Evolutionary conservation across 2,113 vertebrate genomes (phyloP).

Genomic region (Menura novaehollandiae): DNA sequence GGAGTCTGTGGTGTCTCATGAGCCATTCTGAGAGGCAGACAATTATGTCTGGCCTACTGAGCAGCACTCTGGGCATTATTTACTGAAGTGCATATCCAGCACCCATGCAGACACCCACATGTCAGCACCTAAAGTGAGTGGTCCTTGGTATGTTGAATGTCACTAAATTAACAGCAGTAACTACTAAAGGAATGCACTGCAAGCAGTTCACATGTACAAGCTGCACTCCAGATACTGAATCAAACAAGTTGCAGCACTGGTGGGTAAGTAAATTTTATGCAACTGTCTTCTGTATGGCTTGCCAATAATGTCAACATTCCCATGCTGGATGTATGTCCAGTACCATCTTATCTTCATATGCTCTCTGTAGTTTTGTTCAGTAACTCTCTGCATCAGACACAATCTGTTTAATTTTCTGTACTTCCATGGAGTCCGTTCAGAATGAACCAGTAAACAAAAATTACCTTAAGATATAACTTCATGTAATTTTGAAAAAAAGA

Average conservation of each 20-base stretch:
- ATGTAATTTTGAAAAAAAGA: neutral
- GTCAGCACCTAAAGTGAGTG: neutral
- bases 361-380: neutral
- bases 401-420: neutral
- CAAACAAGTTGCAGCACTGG: neutral
- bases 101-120: neutral
- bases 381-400: neutral
- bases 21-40: neutral
- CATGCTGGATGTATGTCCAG: neutral
- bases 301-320: neutral
- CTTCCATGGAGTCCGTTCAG: neutral
- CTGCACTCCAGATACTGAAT: neutral
- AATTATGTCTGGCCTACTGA: neutral
- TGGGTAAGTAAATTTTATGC: neutral
- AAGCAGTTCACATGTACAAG: neutral
- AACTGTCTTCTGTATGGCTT: neutral
- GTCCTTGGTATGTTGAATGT: neutral
- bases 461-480: neutral
- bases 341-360: neutral
- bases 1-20: neutral
- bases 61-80: neutral
- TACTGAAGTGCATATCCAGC: neutral
- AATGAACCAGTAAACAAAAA: neutral
- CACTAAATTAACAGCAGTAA: neutral
- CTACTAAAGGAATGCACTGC: neutral